Base-by-base conservation (phyloP, 2,113 vertebrate genomes). In the Glaucidium brasilianum region DNA sequence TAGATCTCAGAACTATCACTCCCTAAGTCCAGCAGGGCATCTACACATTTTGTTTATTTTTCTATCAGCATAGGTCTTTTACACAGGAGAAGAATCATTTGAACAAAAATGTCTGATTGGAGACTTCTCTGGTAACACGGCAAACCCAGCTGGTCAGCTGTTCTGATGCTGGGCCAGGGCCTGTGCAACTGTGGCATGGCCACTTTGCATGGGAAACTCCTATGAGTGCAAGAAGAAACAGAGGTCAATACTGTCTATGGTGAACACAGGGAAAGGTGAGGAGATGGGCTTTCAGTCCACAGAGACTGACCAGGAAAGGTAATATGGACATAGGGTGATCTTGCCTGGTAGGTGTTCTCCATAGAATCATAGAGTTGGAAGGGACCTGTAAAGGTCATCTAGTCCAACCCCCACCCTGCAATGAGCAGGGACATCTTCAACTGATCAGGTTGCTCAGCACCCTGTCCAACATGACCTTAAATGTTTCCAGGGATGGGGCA, bases 71-170 rank as follows among this genome's bases (percentile, higher is more conserved):
- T 56, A 56, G 12, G 3, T 35, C 5, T 23, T 91, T 91, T 52
- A 64, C 15, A 63, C 1, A 49, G 55, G 6, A 83, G 34, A 81
- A 60, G 7, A 64, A 64, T 23, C 0, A 72, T 52, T 81, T 71
- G 47, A 92, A 67, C 12, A 75, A 63, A 53, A n/a, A 25, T 5
- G 10, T 22, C 26, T 27, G 34, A 49, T 58, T 77, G 17, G n/a
- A 85, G 58, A 56, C 49, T 76, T 69, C 53, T 67, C 30, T 60
- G 35, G 53, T 50, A 66, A 66, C 0, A 2, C 0, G 0, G 34
- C 15, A 94, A 92, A 75, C 3, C 8, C 21, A 82, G 17, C 5
- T 64, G 32, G 15, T 7, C 20, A 58, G 4, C 3, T 73, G 17
- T 85, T 76, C 39, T 72, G 45, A 43, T 41, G 39, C 13, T 88